Base-by-base conservation (phyloP, 2,888 invertebrate genomes). In the Hemistola chrysoprasaria region DNA sequence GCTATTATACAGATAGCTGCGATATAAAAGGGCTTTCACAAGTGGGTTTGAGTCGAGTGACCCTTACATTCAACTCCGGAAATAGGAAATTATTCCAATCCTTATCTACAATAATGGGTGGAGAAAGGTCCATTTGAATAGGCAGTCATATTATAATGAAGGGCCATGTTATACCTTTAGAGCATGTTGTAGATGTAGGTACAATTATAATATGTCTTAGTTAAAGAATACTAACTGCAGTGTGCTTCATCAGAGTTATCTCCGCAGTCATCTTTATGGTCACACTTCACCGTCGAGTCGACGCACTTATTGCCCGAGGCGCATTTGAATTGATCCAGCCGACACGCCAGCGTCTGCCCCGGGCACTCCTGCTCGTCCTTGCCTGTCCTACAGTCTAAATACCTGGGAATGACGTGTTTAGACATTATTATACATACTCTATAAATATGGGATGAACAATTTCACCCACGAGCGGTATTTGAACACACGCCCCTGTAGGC, bases 171-270 rank as follows among this genome's bases (percentile, higher is more conserved):
- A 16, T 4, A 4, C 16, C 4, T n/a, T n/a, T n/a, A n/a, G n/a
- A n/a, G n/a, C n/a, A n/a, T n/a, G n/a, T n/a, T n/a, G n/a, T n/a
- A n/a, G n/a, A n/a, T n/a, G n/a, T n/a, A n/a, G n/a, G n/a, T n/a
- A n/a, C n/a, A n/a, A n/a, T n/a, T n/a, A n/a, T n/a, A n/a, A n/a
- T n/a, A n/a, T n/a, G n/a, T n/a, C n/a, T n/a, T n/a, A n/a, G n/a
- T n/a, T n/a, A 4, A 22, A 11, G 3, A 8, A 11, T 30, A 68
- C 77, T 92, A 77, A 97, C 96, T 95, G 91, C 98, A 98, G 54
- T 93, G 92, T 49, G 93, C 92, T 78, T 98, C 98, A 70, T 98
- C 98, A 1, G 96, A 95, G 74, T 95, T 95, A 79, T 97, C 97
- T 0, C 93, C 95, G 68, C 97, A 97, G 82, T 97, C 97, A 76